A percentile compares a stretch with the other conserved stretches of the same genome.
Conservation (phyloP, 2,113 vertebrate species). For the Haemorhous mexicanus region DNA sequence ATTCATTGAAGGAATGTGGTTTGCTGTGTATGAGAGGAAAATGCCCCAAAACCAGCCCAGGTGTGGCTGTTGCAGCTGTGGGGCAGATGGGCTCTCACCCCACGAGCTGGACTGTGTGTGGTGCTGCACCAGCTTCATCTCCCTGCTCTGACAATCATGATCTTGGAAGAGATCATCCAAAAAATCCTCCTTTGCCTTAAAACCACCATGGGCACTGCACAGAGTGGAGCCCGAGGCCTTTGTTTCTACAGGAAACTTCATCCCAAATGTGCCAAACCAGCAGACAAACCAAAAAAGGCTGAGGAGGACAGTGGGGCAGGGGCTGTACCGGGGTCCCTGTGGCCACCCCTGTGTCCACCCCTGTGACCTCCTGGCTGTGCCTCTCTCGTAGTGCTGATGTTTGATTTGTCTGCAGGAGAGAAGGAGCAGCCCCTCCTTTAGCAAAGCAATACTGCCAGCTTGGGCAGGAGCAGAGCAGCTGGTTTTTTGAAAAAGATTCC, state of each 20-base stretch:
- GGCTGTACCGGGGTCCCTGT: accelerated
- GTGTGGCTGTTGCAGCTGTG: accelerated
- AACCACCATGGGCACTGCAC: neutral
- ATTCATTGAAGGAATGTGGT: neutral
- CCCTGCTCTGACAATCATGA: conserved; percentile 15
- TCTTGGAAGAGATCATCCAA: neutral
- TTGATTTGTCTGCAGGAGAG: neutral
- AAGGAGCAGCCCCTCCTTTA: neutral
- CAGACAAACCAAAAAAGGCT: conserved; percentile 38
- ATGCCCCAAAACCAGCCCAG: accelerated
- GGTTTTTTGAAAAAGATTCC: neutral
- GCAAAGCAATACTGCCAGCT: conserved; percentile 3
- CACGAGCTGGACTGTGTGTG: neutral
- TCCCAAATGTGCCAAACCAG: conserved; percentile 8
- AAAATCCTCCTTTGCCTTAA: conserved; percentile 32
- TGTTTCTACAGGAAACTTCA: neutral
- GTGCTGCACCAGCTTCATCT: neutral
- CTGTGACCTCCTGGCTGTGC: neutral
- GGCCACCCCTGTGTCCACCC: neutral
- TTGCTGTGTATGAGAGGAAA: neutral
- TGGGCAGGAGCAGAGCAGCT: neutral
- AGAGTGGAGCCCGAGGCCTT: neutral
- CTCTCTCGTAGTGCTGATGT: neutral
- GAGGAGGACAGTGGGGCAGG: neutral
- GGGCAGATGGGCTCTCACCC: neutral